Evolutionary conservation across 2,113 vertebrate species (phyloP).

Genomic region (Corydoras sp.): DNA sequence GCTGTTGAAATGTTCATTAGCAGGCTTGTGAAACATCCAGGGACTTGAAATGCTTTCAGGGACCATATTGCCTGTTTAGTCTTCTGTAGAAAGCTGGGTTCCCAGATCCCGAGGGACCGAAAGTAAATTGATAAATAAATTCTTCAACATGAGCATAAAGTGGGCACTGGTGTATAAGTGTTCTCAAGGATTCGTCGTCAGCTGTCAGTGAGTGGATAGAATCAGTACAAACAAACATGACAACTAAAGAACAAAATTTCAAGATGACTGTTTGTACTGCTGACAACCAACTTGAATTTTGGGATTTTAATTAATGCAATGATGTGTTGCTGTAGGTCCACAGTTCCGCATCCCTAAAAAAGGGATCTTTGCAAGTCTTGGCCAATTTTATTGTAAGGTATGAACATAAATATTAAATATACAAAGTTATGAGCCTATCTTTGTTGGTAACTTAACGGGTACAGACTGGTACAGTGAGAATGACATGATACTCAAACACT

Average conservation of each 20-base stretch:
- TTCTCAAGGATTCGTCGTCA: constrained; percentile 44
- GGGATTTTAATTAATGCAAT: too few relatives aligned
- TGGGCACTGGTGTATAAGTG: not conserved
- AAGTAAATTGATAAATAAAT: constrained; percentile 60
- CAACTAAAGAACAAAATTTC: constrained; percentile 47
- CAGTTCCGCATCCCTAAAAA: too few relatives aligned
- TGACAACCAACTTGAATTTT: too few relatives aligned
- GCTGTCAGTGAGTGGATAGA: constrained; percentile 48
- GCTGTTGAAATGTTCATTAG: constrained; percentile 69
- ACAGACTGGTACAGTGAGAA: too few relatives aligned
- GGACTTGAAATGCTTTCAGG: constrained; percentile 56
- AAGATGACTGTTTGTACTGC: not conserved
- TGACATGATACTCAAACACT: too few relatives aligned
- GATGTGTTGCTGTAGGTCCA: too few relatives aligned
- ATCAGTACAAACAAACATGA: constrained; percentile 45
- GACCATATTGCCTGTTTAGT: constrained; percentile 60
- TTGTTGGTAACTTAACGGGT: too few relatives aligned
- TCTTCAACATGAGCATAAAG: constrained; percentile 49
- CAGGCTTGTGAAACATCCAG: constrained; percentile 61
- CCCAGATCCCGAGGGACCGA: constrained; percentile 44
- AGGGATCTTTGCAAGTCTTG: too few relatives aligned
- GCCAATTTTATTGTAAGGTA: too few relatives aligned
- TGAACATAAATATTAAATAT: too few relatives aligned
- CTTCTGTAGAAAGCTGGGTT: constrained; percentile 51
- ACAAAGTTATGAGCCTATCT: too few relatives aligned